Conservation (phyloP, 2,113 vertebrate species). For the Tiliqua scincoides region DNA sequence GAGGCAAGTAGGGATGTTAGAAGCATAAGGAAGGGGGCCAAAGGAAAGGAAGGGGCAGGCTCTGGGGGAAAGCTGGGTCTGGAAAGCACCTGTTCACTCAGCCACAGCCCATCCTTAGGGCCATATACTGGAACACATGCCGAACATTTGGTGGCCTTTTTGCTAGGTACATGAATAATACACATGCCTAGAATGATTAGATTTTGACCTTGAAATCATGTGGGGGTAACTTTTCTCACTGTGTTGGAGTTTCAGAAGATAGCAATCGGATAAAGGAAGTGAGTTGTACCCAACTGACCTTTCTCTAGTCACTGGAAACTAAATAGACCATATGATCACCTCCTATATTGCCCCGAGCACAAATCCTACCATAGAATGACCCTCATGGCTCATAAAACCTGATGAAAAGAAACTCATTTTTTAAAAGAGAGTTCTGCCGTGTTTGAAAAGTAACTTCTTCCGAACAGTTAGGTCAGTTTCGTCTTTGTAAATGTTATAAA, state of each 20-base stretch:
- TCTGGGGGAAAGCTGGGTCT: background rate
- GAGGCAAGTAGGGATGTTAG: background rate
- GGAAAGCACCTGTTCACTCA: background rate
- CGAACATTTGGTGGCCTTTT: background rate
- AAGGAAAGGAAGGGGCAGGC: background rate
- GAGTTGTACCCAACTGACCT: background rate
- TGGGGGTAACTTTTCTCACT: background rate
- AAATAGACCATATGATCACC: background rate
- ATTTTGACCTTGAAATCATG: constrained; percentile 8
- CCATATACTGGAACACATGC: no score
- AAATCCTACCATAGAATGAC: background rate
- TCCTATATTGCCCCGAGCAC: background rate
- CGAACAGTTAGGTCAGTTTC: background rate
- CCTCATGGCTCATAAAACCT: constrained; percentile 1
- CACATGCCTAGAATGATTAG: background rate
- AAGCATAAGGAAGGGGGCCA: background rate
- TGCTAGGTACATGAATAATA: background rate
- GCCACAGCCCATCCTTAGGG: background rate
- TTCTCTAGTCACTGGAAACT: background rate
- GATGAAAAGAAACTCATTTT: background rate
- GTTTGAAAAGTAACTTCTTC: background rate
- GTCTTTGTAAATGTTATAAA: background rate
- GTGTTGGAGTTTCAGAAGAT: background rate
- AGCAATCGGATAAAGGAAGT: background rate
- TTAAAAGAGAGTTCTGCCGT: background rate